These are phyloP conservation scores for Leptura quadrifasciata DNA, from an alignment of 2,888 invertebrate genomes.

Conservation along the genomic window DNA sequence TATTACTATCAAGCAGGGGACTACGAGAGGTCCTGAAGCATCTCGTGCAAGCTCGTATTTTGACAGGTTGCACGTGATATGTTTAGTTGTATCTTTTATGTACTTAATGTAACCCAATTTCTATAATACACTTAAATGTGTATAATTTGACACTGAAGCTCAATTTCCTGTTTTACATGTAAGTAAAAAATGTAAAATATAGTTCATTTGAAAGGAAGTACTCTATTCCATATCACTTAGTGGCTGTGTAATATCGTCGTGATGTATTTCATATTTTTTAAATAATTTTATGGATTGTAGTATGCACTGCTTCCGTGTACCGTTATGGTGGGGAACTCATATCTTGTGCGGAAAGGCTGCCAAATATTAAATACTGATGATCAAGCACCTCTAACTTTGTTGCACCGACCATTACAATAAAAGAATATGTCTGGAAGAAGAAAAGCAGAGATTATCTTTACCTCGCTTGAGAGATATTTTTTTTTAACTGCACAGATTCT, in stretches of 20 bases:
- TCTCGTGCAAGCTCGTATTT: conserved; percentile 32
- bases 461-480: too few relatives aligned
- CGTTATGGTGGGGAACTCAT: too few relatives aligned
- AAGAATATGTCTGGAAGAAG: too few relatives aligned
- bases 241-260: conserved; percentile 34
- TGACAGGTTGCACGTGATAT: background rate
- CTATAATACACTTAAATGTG: conserved; percentile 10
- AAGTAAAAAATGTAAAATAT: conserved; percentile 24
- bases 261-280: conserved; percentile 37
- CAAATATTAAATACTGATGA: too few relatives aligned
- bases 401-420: too few relatives aligned
- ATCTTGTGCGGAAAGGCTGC: too few relatives aligned
- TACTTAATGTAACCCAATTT: conserved; percentile 36
- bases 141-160: conserved; percentile 31
- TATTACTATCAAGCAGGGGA: conserved; percentile 64
- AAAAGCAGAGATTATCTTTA: too few relatives aligned
- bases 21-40: conserved; percentile 61
- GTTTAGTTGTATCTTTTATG: conserved; percentile 22
- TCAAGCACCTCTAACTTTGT: too few relatives aligned
- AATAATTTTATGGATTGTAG: conserved; percentile 5
- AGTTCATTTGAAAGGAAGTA: conserved; percentile 18
- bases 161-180: conserved; percentile 36
- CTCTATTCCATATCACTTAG: conserved; percentile 38
- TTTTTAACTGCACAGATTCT: too few relatives aligned
- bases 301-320: too few relatives aligned